Evolutionary conservation across 2,113 vertebrate species (phyloP).

Genomic region (Leucopsar rothschildi): DNA sequence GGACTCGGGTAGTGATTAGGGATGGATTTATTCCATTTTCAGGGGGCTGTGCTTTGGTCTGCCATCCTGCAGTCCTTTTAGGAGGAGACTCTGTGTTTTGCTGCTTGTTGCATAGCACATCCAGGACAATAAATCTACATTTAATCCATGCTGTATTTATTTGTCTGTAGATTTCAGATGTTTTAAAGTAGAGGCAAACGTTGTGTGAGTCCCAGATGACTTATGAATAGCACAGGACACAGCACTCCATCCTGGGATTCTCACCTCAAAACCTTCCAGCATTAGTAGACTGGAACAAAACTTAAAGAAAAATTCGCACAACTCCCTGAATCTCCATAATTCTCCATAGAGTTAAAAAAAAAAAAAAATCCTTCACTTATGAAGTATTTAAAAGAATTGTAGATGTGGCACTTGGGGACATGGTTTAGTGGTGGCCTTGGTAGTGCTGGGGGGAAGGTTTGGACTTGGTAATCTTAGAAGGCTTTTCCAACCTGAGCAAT

Average conservation of each 20-base stretch:
- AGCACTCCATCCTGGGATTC: background rate
- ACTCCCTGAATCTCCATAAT: background rate
- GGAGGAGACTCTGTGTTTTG: background rate
- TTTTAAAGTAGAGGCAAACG: accelerated
- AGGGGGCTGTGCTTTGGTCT: background rate
- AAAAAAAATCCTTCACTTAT: background rate
- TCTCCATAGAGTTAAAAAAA: background rate
- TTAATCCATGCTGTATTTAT: background rate
- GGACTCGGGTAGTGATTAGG: background rate
- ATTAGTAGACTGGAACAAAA: background rate
- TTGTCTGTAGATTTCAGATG: background rate
- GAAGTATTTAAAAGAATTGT: background rate
- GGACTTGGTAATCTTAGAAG: background rate
- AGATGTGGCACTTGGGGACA: background rate
- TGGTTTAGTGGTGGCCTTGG: background rate
- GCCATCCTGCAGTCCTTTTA: background rate
- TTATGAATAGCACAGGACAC: background rate
- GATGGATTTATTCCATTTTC: background rate
- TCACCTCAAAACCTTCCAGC: background rate
- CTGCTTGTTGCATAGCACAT: background rate
- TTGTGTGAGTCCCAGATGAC: background rate
- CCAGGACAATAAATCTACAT: background rate
- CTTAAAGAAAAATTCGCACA: background rate
- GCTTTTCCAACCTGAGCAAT: background rate
- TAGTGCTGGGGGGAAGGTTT: background rate